Conservation (phyloP, 1,140 invertebrate species). For the Heliothis virescens region DNA sequence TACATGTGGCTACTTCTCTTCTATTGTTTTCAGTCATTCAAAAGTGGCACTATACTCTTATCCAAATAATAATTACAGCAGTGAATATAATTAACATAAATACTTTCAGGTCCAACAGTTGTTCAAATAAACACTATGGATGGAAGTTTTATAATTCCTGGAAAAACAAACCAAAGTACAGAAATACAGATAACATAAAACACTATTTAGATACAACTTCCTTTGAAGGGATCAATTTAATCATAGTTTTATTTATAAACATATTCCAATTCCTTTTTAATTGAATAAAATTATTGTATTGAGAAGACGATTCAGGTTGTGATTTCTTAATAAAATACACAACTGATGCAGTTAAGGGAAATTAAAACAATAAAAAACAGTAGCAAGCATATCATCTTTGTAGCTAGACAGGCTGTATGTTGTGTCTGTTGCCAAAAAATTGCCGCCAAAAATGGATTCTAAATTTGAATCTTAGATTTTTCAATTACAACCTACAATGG, state of each 20-base stretch:
- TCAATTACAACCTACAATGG: constrained; percentile 52
- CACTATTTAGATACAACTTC: constrained; percentile 64
- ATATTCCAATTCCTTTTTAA: constrained; percentile 42
- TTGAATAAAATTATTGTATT: constrained; percentile 30
- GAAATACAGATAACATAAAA: constrained; percentile 30
- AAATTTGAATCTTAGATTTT: constrained; percentile 51
- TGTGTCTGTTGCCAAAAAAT: constrained; percentile 34
- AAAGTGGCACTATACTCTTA: too few species aligned
- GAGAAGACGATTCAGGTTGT: constrained; percentile 40
- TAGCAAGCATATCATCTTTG: constrained; percentile 63
- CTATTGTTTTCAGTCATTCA: not conserved
- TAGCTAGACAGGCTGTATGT: constrained; percentile 49
- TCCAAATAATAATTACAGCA: not conserved
- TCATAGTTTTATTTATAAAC: constrained; percentile 62
- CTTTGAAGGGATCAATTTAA: constrained; percentile 79
- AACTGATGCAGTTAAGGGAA: constrained; percentile 33
- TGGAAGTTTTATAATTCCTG: constrained; percentile 42
- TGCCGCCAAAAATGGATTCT: constrained; percentile 51
- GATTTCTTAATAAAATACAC: constrained; percentile 47
- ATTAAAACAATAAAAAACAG: constrained; percentile 32
- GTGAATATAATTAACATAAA: constrained; percentile 19
- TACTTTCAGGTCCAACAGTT: constrained; percentile 43
- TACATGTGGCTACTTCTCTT: constrained; percentile 1
- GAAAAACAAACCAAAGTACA: constrained; percentile 46
- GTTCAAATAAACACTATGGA: constrained; percentile 48